phyloP scores from a whole-genome alignment of 2,888 invertebrate species.

The Toxonevra muliebris region DNA sequence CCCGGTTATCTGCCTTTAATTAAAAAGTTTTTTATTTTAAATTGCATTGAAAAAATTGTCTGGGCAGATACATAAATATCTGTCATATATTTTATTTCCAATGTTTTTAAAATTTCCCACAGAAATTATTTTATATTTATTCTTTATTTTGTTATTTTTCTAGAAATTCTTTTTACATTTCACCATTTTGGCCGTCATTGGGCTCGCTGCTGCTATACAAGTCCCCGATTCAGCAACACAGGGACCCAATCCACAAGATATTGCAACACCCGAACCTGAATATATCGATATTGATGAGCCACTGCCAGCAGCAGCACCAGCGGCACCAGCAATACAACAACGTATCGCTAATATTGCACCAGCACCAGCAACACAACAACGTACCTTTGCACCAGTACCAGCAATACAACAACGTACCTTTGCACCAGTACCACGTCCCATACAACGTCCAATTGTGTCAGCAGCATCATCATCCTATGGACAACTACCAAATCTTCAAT shows the following conservation, averaged over 20 bases:
- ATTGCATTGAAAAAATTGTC: no score
- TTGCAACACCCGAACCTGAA: slow-evolving; percentile 63
- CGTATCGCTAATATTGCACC: slow-evolving; percentile 6
- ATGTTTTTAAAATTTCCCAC: no score
- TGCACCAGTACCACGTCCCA: slow-evolving; percentile 22
- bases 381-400: slow-evolving; percentile 2
- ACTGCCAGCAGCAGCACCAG: slow-evolving; percentile 47
- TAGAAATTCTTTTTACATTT: slow-evolving; percentile 60
- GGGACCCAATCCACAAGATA: slow-evolving; percentile 64
- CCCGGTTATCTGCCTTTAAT: no score
- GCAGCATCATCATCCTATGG: slow-evolving; percentile 12
- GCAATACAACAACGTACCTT: slow-evolving; percentile 28
- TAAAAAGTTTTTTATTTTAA: no score
- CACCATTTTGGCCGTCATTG: slow-evolving; percentile 52
- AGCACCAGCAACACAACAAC: slow-evolving; percentile 18
- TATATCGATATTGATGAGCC: slow-evolving; percentile 62
- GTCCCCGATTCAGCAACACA: slow-evolving; percentile 62
- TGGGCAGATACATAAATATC: no score
- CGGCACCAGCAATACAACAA: slow-evolving; percentile 29
- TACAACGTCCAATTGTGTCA: slow-evolving; percentile 32
- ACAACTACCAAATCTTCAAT: slow-evolving; percentile 14
- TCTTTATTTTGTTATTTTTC: slow-evolving; percentile 1
- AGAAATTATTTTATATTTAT: no score
- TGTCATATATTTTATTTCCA: no score
- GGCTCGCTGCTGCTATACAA: slow-evolving; percentile 52